Base-by-base conservation (phyloP, 2,797 vertebrate species). In the Antrozous pallidus region DNA sequence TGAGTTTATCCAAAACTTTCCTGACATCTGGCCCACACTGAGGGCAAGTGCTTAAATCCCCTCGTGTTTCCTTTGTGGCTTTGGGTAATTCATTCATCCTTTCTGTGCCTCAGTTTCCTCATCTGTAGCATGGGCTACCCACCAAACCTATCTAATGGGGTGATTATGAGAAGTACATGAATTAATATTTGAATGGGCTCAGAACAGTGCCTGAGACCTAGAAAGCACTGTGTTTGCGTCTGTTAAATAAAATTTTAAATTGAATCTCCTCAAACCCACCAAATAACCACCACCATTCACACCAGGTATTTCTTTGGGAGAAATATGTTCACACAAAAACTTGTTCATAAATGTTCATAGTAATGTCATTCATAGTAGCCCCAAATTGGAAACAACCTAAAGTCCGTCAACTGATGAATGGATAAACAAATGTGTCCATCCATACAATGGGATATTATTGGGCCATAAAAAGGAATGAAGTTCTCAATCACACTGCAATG, bases 1-100 rank as follows among this genome's bases (percentile, higher is more conserved):
- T 54, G 40, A 95, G 78, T 88, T 87, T 85, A 67, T 49, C 69
- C 6, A 13, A 80, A 91, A 67, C 28, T 69, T 95, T 69, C 86
- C 82, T 54, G n/a, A 89, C 83, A 88, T 89, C 86, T 58, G 74
- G 84, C 87, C 84, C 89, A 56, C 49, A 51, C 88, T 83, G 86
- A 95, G 63, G 73, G 22, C 83, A 73, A 96, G 20, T 14, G 7
- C 13, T 38, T 13, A 36, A 47, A 51, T 79, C n/a, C 70, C 61
- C 3, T 9, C 17, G 0, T 40, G 54, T 70, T 33, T 7, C 26
- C 69, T 31, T 6, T 38, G 91, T 54, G 45, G 18, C 11, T 16
- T 4, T 28, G 51, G 42, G 31, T 26, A 51, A 69, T 5, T 9
- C 40, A 49, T 17, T 18, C 31, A 3, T 10, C 16, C 28, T 31